These are phyloP conservation scores for Ptilodon capucinus DNA, from an alignment of 2,888 invertebrate species.

Conservation along the genomic window DNA sequence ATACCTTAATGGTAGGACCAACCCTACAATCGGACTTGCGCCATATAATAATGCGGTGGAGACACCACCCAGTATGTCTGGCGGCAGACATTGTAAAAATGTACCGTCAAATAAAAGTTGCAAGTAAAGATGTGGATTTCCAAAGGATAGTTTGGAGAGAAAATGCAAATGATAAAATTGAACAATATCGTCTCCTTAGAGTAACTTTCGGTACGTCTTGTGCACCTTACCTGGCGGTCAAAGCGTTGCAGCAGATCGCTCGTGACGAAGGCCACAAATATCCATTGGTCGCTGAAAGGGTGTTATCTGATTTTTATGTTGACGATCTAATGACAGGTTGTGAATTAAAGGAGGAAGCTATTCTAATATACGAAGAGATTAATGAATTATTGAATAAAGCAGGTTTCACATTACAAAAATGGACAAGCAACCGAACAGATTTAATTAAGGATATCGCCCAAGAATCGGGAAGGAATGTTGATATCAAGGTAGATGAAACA, in stretches of 20 bases:
- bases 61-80: conserved; percentile 6
- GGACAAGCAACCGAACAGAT: conserved; percentile 13
- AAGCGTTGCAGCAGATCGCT: conserved; percentile 28
- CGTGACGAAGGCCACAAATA: conserved; percentile 19
- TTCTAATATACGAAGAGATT: conserved; percentile 19
- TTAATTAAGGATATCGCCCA: background rate
- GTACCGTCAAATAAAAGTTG: conserved; percentile 10
- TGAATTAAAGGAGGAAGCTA: conserved; percentile 13
- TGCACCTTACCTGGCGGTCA: conserved; percentile 33
- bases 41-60: conserved; percentile 14
- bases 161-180: conserved; percentile 1
- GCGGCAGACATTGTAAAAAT: conserved; percentile 15
- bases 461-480: conserved; percentile 4
- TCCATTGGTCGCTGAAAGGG: conserved; percentile 13
- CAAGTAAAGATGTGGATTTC: conserved; percentile 1
- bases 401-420: conserved; percentile 38
- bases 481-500: conserved; percentile 18
- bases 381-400: conserved; percentile 27
- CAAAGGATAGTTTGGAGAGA: conserved; percentile 15
- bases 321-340: conserved; percentile 26
- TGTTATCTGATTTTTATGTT: conserved; percentile 21
- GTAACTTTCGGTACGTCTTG: conserved; percentile 28
- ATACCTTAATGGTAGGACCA: conserved; percentile 16
- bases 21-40: conserved; percentile 15
- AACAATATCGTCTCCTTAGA: conserved; percentile 13